Percentiles rank a stretch among this genome's conserved stretches.
Conservation (phyloP, 2,888 invertebrate genomes). For the Calliphora vomitoria region DNA sequence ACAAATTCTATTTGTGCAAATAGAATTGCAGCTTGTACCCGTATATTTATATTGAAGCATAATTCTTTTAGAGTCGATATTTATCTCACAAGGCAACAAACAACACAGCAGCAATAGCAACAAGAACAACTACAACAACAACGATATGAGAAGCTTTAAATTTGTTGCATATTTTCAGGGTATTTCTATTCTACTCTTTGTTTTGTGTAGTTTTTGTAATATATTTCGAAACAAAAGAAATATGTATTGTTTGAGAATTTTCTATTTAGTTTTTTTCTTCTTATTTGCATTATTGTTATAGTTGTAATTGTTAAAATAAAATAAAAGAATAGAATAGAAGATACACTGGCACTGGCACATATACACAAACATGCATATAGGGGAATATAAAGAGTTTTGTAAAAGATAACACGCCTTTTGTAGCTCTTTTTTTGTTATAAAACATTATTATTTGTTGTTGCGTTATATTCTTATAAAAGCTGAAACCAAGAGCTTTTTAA, state of each 20-base stretch:
- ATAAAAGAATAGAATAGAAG: constrained; percentile 18
- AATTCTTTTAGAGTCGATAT: constrained; percentile 51
- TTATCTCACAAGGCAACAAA: constrained; percentile 36
- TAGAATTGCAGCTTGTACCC: constrained; percentile 39
- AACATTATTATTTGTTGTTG: constrained; percentile 20
- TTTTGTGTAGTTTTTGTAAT: constrained; percentile 11
- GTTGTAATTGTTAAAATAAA: constrained; percentile 31
- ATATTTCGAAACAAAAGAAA: constrained; percentile 49
- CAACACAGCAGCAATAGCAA: background rate
- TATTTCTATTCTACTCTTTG: constrained; percentile 9
- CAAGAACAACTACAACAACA: background rate
- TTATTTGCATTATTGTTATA: constrained; percentile 14
- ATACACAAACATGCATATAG: background rate
- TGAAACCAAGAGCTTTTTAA: constrained; percentile 35
- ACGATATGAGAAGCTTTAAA: constrained; percentile 11
- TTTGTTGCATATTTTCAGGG: constrained; percentile 62
- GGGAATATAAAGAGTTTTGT: background rate
- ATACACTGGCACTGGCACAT: background rate
- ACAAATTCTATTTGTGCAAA: constrained; percentile 19
- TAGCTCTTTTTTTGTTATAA: constrained; percentile 23
- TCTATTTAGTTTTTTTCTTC: constrained; percentile 37
- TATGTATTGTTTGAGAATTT: constrained; percentile 49
- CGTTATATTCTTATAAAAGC: background rate
- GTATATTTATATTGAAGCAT: constrained; percentile 19
- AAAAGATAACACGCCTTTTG: constrained; percentile 56